Base-by-base conservation (phyloP, 2,113 vertebrate species). In the Scartelaos histophorus region DNA sequence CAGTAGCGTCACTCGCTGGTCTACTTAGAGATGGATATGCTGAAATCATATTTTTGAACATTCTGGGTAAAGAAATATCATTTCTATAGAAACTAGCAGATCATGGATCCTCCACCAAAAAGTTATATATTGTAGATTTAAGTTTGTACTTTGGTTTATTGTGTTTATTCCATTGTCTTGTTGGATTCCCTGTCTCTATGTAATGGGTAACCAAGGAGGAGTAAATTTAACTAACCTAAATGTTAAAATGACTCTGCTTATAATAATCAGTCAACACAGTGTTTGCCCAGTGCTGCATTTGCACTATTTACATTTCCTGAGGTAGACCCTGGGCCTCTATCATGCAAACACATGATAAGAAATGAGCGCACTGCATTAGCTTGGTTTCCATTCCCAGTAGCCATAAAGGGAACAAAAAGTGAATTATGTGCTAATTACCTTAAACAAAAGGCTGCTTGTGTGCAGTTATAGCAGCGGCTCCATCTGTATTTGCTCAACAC, bases 401-500 rank as follows among this genome's bases (percentile, higher is more conserved):
- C 38, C 34, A 57, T 38, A 38, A 58, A 76, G 43, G 67, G 62
- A 74, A 62, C 34, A 66, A n/a, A 79, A 67, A 61, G 10, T 13
- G 35, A 77, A 70, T 62, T 56, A 7, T 38, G 56, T 60, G 13
- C 54, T 79, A 69, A 71, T 76, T 71, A 79, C 57, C 54, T 70
- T 66, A 70, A 78, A 75, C 56, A 76, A 67, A 73, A 61, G 70
- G 56, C 69, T 76, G 62, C 6, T 5, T 78, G 67, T 3, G 5
- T 62, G 49, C 73, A 34, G 58, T 64, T 61, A 78, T 78, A 74
- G 47, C 69, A 43, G 47, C 12, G 19, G 35, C 75, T 83, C 81
- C 77, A 84, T 84, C 79, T 89, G 87, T 74, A 53, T 66, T 69
- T 70, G 54, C 67, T 73, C 54, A 73, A 54, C 85, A 72, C 58